phyloP scores from a whole-genome alignment of 1,140 invertebrate genomes.

The Diploscapter pachys region DNA sequence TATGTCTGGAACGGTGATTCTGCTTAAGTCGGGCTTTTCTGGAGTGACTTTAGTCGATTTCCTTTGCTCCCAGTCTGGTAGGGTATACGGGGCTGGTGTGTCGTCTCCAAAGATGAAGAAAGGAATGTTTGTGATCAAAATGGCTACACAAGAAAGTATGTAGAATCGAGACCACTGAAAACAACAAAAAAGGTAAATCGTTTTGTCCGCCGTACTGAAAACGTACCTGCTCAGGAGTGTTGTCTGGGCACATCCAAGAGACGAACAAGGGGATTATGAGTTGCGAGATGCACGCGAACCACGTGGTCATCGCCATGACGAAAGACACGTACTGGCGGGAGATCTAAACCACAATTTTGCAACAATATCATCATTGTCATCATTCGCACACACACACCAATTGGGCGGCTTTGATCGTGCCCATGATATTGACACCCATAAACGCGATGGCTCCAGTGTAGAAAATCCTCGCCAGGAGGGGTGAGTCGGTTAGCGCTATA shows the following conservation, averaged over 20 bases:
- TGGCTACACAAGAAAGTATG: background rate
- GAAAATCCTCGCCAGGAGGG: slow-evolving; percentile 3
- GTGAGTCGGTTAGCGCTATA: slow-evolving; percentile 31
- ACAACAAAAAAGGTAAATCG: background rate
- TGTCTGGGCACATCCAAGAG: slow-evolving; percentile 32
- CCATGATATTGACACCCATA: slow-evolving; percentile 36
- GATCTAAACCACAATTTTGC: slow-evolving; percentile 29
- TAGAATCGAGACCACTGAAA: slow-evolving; percentile 13
- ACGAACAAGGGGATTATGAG: slow-evolving; percentile 42
- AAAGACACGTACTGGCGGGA: slow-evolving; percentile 38
- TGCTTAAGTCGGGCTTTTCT: too few relatives aligned
- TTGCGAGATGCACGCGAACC: slow-evolving; percentile 20
- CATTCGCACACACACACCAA: slow-evolving; percentile 20
- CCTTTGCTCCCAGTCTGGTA: too few relatives aligned
- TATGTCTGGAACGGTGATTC: too few relatives aligned
- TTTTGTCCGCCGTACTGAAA: background rate
- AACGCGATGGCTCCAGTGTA: slow-evolving; percentile 36
- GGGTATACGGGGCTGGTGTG: background rate
- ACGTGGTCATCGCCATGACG: slow-evolving; percentile 38
- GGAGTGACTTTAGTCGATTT: too few relatives aligned
- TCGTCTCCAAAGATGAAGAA: slow-evolving; percentile 14
- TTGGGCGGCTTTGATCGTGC: slow-evolving; percentile 35
- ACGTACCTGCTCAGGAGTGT: slow-evolving; percentile 38
- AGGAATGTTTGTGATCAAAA: slow-evolving; percentile 1
- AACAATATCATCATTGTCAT: background rate